Evolutionary conservation across 2,888 invertebrate species (phyloP).

Genomic region (Itoplectis maculator): DNA sequence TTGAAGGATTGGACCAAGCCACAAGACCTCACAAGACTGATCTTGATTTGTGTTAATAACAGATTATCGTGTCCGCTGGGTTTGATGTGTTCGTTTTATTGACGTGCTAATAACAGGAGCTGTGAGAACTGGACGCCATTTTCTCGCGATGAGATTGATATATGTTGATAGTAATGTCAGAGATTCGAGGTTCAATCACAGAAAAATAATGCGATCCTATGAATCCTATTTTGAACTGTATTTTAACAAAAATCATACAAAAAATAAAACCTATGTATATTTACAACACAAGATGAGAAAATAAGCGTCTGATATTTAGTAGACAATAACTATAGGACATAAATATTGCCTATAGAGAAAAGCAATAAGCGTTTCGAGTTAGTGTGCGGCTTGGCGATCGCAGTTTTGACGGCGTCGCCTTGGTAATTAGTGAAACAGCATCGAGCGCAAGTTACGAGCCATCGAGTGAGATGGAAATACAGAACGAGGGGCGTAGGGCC

Average conservation of each 20-base stretch:
- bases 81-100: not conserved
- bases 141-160: not conserved
- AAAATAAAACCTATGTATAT: not conserved
- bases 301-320: slow-evolving; percentile 11
- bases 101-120: not conserved
- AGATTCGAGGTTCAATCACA: not conserved
- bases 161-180: not conserved
- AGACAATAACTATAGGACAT: not conserved
- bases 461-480: slow-evolving; percentile 67
- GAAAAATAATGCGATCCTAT: no score
- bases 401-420: slow-evolving; percentile 70
- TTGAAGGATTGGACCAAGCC: not conserved
- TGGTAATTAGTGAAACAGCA: slow-evolving; percentile 81
- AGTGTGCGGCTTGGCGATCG: slow-evolving; percentile 34
- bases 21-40: not conserved
- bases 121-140: not conserved
- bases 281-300: not conserved
- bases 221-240: no score
- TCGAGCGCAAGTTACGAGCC: slow-evolving; percentile 81
- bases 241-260: not conserved
- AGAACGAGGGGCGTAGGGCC: slow-evolving; percentile 4
- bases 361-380: slow-evolving; percentile 31
- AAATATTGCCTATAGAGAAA: slow-evolving; percentile 18
- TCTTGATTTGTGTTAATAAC: not conserved
- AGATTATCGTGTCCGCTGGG: not conserved